phyloP scores from a whole-genome alignment of 2,797 vertebrate species.

The Enteromius afrohamiltoni region DNA sequence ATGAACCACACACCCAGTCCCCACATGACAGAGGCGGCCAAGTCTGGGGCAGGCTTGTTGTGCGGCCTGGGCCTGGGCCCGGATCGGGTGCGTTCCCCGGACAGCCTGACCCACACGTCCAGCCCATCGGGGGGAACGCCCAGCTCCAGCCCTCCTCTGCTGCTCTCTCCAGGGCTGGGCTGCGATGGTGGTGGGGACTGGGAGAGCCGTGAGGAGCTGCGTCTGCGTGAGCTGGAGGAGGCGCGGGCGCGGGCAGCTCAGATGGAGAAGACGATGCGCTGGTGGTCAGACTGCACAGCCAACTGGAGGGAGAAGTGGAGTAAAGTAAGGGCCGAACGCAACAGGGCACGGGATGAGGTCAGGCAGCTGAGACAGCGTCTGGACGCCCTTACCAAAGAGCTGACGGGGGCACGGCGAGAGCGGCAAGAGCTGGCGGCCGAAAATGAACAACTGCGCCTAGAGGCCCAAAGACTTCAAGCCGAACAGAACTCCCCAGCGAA shows the following conservation, averaged over 20 bases:
- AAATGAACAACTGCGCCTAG: slow-evolving; percentile 74
- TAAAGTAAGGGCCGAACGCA: slow-evolving; percentile 93
- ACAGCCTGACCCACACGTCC: slow-evolving; percentile 83
- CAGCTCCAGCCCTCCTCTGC: slow-evolving; percentile 84
- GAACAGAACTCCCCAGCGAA: slow-evolving; percentile 52
- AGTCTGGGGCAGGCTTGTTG: slow-evolving; percentile 78
- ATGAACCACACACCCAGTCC: slow-evolving; percentile 92
- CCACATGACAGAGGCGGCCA: slow-evolving; percentile 84
- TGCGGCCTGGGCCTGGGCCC: slow-evolving; percentile 85
- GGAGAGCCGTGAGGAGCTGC: slow-evolving; percentile 95
- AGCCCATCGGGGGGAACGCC: slow-evolving; percentile 87
- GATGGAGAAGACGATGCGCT: slow-evolving; percentile 99
- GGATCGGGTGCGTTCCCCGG: slow-evolving; percentile 81
- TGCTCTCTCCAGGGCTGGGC: slow-evolving; percentile 78
- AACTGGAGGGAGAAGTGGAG: slow-evolving; percentile 99
- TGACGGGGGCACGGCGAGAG: slow-evolving; percentile 84
- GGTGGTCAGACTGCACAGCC: slow-evolving; percentile 98
- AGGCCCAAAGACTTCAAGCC: slow-evolving; percentile 62
- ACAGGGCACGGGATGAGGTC: slow-evolving; percentile 90
- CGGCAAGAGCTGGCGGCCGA: slow-evolving; percentile 79
- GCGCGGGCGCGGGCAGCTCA: slow-evolving; percentile 90
- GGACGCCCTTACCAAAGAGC: slow-evolving; percentile 90
- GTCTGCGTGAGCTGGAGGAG: slow-evolving; percentile 94
- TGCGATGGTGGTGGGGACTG: slow-evolving; percentile 84
- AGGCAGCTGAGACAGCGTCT: slow-evolving; percentile 87